phyloP scores from a whole-genome alignment of 2,113 vertebrate genomes.

The Bubo blakistoni region DNA sequence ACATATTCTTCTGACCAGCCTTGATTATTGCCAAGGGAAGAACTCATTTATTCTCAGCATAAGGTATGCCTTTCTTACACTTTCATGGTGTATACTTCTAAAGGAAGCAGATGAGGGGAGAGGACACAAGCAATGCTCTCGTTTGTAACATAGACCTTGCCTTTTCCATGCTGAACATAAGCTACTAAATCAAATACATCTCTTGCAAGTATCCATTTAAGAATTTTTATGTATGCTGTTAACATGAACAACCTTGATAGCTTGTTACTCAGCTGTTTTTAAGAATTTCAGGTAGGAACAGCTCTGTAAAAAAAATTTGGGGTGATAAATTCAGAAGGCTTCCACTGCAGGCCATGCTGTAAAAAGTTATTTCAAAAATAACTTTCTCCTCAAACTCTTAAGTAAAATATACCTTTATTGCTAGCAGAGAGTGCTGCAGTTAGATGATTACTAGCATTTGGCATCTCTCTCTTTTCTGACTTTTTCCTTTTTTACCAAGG shows the following conservation, averaged over 20 bases:
- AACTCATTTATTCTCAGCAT: not conserved
- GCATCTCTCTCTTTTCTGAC: not conserved
- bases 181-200: not conserved
- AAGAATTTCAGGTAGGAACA: not conserved
- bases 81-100: not conserved
- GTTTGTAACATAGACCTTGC: not conserved
- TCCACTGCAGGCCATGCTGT: not conserved
- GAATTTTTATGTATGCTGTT: not conserved
- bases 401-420: slow-evolving; percentile 12
- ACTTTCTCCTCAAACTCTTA: not conserved
- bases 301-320: not conserved
- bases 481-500: not conserved
- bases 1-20: not conserved
- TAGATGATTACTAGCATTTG: not conserved
- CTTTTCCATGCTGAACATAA: not conserved
- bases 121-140: not conserved
- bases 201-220: not conserved
- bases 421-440: not conserved
- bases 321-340: not conserved
- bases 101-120: not conserved
- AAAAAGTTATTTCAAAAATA: slow-evolving; percentile 12
- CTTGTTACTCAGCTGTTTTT: slow-evolving; percentile 22
- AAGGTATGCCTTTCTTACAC: not conserved
- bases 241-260: not conserved
- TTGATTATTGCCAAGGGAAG: not conserved